Conservation (phyloP, 53 echinoderm and acorn worm genomes). For the Holothuria leucospilota region DNA sequence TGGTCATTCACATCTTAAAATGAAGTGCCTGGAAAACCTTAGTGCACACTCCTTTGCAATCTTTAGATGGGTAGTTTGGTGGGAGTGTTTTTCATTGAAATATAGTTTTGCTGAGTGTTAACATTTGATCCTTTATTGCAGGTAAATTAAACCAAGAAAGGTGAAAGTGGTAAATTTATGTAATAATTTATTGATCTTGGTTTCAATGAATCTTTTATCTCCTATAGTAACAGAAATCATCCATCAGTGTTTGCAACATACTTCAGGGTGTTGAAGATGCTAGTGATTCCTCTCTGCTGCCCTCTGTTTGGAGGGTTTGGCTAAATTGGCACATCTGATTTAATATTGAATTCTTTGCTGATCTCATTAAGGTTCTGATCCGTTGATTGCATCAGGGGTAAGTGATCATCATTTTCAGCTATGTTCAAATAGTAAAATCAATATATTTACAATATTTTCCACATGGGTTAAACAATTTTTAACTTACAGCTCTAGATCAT, state of each 20-base stretch:
- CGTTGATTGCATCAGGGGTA: conserved; percentile 84
- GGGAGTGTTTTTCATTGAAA: neutral
- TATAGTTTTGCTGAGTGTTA: no score
- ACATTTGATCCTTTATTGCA: no score
- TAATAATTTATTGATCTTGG: no score
- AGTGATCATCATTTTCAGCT: conserved; percentile 5
- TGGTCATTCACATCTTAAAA: no score
- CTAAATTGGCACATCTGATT: conserved; percentile 98
- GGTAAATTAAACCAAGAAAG: no score
- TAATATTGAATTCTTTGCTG: conserved; percentile 98
- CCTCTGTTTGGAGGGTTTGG: conserved; percentile 94
- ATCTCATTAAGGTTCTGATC: conserved; percentile 86
- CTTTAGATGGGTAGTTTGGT: neutral
- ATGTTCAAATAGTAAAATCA: neutral
- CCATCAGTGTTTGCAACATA: conserved; percentile 93
- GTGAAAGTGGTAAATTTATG: no score
- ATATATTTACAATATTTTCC: neutral
- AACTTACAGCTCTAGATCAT: no score
- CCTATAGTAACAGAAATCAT: conserved; percentile 89
- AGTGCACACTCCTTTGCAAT: no score
- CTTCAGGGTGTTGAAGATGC: conserved; percentile 94
- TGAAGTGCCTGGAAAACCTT: no score
- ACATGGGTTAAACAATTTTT: no score
- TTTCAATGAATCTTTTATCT: neutral
- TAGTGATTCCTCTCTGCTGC: conserved; percentile 77